Evolutionary conservation across 35 echinoderm and acorn worm species (phyloP), one percentile per base, ranked within the genome.

Genomic region (Acanthaster planci): DNA sequence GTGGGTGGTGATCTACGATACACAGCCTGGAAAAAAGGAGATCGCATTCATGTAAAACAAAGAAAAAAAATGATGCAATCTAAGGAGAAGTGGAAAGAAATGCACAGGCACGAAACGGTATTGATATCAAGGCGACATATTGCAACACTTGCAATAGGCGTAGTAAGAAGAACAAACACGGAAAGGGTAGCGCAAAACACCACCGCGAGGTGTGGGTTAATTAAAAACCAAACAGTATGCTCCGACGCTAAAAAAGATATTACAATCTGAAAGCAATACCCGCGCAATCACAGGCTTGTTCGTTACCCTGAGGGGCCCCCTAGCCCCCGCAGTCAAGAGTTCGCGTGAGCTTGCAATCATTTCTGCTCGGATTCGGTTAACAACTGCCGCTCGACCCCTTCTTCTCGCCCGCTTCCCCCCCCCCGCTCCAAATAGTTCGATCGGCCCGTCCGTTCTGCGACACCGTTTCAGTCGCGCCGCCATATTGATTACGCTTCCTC

Each of bases 401-500:
- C 34, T 26, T 26, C 64, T 10, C 64, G 21, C 42, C 42, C 42
- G 4, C 42, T 26, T 72, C 23, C 64, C 19, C 64, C 23, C 34
- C 30, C 34, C 27, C 56, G 19, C 64, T 26, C 64, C 64, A 72
- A 72, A 72, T n/a, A 72, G 2, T 72, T 72, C 64, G 64, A 72
- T 72, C 64, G 64, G 34, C 64, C n/a, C 64, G 64, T 72, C 30
- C 64, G 64, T 72, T 72, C 12, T 72, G 64, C 64, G 64, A 72
- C 64, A 72, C 64, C 64, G 34, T 72, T 72, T 72, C 64, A 72
- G 64, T 27, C 64, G 64, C 64, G 64, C 64, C 64, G 64, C 64
- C 64, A 72, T 72, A 72, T 72, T 72, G 64, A 72, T 72, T 72
- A 31, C 64, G 64, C 64, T 72, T 72, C 64, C 64, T 72, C 64